Conservation (phyloP, 2,888 invertebrate species). For the Lysandra coridon region DNA sequence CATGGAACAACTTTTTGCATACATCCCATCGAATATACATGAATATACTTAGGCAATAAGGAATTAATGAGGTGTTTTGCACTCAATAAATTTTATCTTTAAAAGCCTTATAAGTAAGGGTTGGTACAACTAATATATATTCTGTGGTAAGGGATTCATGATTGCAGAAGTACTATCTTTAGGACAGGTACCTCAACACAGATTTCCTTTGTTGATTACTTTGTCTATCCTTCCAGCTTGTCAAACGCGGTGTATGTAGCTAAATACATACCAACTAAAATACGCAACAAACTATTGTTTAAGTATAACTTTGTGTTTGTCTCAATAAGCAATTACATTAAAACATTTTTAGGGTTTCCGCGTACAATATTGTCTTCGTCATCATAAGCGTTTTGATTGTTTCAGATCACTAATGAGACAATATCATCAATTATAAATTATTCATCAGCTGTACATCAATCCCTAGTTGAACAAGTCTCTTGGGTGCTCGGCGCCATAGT, state of each 20-base stretch:
- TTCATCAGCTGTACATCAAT: not conserved
- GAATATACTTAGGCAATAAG: not conserved
- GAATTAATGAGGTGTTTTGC: not conserved
- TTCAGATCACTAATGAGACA: not conserved
- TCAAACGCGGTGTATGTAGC: too few relatives aligned
- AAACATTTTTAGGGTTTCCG: too few relatives aligned
- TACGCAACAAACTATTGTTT: too few relatives aligned
- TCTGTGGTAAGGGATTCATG: not conserved
- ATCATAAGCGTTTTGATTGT: too few relatives aligned
- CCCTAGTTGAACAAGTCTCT: not conserved
- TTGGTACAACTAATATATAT: too few relatives aligned
- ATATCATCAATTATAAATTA: not conserved
- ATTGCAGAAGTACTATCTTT: not conserved
- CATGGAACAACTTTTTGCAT: slow-evolving; percentile 6
- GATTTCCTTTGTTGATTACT: too few relatives aligned
- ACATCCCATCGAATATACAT: not conserved
- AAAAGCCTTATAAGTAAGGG: not conserved
- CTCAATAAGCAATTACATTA: too few relatives aligned
- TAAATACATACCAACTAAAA: too few relatives aligned
- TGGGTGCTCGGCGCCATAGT: not conserved
- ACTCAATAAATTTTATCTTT: not conserved
- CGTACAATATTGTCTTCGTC: too few relatives aligned
- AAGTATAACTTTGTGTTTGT: too few relatives aligned
- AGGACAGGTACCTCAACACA: too few relatives aligned
- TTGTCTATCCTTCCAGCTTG: too few relatives aligned